These are phyloP conservation scores for Xiphophorus couchianus DNA, from an alignment of 2,113 vertebrate genomes.

Conservation along the genomic window DNA sequence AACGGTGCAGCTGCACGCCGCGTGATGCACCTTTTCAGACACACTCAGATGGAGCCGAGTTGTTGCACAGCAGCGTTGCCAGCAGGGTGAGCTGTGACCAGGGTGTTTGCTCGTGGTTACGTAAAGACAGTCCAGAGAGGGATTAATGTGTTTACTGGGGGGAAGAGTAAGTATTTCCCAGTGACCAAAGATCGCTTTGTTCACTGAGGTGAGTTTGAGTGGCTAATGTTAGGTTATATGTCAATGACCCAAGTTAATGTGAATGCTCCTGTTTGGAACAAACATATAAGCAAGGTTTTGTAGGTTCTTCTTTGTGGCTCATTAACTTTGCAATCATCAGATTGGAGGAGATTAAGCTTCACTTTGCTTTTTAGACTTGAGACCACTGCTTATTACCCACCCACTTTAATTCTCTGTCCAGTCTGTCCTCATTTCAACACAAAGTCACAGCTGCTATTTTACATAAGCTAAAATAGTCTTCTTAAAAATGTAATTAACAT, in stretches of 20 bases:
- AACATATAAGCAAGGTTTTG: conserved; percentile 39
- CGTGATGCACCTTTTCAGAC: neutral
- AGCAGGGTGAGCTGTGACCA: conserved; percentile 14
- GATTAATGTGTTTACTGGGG: conserved; percentile 56
- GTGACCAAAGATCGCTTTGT: conserved; percentile 49
- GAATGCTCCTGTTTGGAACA: conserved; percentile 30
- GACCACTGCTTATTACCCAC: conserved; percentile 60
- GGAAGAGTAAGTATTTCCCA: conserved; percentile 40
- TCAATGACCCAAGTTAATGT: conserved; percentile 61
- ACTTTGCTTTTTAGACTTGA: conserved; percentile 61
- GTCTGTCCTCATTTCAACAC: conserved; percentile 18
- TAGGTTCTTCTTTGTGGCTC: conserved; percentile 61
- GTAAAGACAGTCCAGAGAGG: conserved; percentile 39
- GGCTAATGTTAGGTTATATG: conserved; percentile 57
- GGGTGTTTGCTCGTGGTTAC: conserved; percentile 41
- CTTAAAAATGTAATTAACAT: conserved; percentile 29
- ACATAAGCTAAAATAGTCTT: conserved; percentile 1
- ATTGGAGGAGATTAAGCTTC: conserved; percentile 70
- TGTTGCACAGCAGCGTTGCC: conserved; percentile 23
- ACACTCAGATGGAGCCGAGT: conserved; percentile 26
- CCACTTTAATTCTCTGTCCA: conserved; percentile 28
- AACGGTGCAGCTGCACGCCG: conserved; percentile 48
- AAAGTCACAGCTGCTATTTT: neutral
- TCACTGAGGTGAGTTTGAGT: conserved; percentile 54
- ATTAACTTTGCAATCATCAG: conserved; percentile 66